Conservation (phyloP, 1,140 invertebrate species). For the Trachelipus rathkii region DNA sequence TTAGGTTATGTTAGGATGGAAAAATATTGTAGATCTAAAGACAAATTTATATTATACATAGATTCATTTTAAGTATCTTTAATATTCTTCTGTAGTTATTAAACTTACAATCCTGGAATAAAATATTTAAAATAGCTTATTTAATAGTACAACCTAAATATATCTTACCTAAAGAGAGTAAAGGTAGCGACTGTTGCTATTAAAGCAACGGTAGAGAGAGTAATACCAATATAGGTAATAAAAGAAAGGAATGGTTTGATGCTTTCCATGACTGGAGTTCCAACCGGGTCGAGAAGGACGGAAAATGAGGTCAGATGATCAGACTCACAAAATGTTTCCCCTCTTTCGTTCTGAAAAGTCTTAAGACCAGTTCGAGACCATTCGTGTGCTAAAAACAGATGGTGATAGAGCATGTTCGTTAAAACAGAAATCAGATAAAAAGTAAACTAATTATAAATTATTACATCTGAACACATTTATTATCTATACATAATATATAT, state of each 20-base stretch:
- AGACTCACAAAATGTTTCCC: constrained; percentile 52
- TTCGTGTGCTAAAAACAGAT: constrained; percentile 45
- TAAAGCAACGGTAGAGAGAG: constrained; percentile 52
- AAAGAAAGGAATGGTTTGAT: constrained; percentile 51
- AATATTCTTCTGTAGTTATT: too few species aligned
- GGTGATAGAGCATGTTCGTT: too few species aligned
- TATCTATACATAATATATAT: too few species aligned
- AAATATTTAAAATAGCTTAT: too few species aligned
- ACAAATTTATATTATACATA: too few species aligned
- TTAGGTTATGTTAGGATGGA: too few species aligned
- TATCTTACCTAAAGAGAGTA: constrained; percentile 53
- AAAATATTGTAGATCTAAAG: too few species aligned
- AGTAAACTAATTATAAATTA: too few species aligned
- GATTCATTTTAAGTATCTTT: too few species aligned
- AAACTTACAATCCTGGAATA: too few species aligned
- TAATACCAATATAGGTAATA: constrained; percentile 56
- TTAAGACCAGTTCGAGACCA: constrained; percentile 54
- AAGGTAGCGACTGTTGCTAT: constrained; percentile 55
- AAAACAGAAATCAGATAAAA: too few species aligned
- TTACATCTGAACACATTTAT: too few species aligned
- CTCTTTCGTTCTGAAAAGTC: constrained; percentile 47
- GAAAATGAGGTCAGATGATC: constrained; percentile 58
- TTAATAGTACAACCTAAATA: constrained; percentile 8
- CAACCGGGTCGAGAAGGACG: constrained; percentile 53
- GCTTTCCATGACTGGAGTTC: constrained; percentile 41